A percentile compares a stretch with the other conserved stretches of the same genome.
These are phyloP conservation scores for Myotis planiceps DNA, from an alignment of 2,797 vertebrate species.

Conservation along the genomic window DNA sequence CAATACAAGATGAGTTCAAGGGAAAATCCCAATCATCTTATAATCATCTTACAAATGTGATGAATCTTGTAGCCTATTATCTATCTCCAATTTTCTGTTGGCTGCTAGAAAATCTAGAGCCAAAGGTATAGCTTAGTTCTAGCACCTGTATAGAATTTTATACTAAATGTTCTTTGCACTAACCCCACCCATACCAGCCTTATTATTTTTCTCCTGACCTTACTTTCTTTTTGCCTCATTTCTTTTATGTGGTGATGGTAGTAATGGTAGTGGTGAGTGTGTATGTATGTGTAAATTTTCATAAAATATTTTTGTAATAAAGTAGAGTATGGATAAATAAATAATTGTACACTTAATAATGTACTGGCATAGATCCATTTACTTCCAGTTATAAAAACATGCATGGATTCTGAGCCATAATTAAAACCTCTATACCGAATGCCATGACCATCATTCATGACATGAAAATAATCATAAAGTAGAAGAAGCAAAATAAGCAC, in stretches of 20 bases:
- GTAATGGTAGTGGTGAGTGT: background rate
- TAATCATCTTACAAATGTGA: background rate
- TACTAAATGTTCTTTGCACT: background rate
- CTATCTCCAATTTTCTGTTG: slow-evolving; percentile 43
- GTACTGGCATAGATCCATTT: background rate
- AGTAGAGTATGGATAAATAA: background rate
- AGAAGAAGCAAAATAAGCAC: background rate
- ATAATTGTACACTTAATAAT: slow-evolving; percentile 25
- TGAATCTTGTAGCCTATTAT: background rate
- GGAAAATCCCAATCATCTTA: slow-evolving; percentile 40
- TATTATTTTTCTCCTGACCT: background rate
- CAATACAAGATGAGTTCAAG: background rate
- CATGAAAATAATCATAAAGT: slow-evolving; percentile 46
- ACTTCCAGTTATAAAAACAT: background rate
- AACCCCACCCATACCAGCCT: background rate
- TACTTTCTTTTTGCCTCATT: slow-evolving; percentile 34
- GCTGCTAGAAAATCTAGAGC: background rate
- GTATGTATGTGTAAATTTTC: background rate
- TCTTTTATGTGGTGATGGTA: background rate
- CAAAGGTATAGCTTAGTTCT: background rate
- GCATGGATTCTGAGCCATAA: background rate
- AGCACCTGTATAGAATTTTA: background rate
- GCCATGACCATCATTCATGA: background rate
- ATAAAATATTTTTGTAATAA: slow-evolving; percentile 11
- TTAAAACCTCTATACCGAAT: slow-evolving; percentile 38